A percentile compares a stretch with the other conserved stretches of the same genome.
Evolutionary conservation across 2,113 vertebrate genomes (phyloP).

Genomic region (Chrysochloris asiatica): DNA sequence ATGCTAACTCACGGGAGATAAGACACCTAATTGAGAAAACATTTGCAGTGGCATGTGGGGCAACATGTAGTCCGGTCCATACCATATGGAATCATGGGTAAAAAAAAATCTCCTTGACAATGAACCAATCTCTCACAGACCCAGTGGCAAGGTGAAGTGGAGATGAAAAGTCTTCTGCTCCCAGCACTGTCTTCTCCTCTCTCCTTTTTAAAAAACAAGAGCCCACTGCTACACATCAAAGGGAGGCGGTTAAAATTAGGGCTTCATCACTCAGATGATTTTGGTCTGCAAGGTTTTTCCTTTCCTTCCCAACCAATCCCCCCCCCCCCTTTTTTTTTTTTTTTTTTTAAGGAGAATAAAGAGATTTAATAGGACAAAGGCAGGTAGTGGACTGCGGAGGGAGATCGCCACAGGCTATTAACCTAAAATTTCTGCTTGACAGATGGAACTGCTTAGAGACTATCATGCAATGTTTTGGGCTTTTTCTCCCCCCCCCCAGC

Average conservation of each 20-base stretch:
- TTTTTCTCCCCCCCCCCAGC: constrained; percentile 68
- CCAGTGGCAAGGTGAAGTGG: constrained; percentile 99
- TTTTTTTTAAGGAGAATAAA: constrained; percentile 89
- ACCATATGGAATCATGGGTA: constrained; percentile 99
- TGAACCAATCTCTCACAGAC: constrained; percentile 99
- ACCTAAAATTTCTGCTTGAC: constrained; percentile 96
- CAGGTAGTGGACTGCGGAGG: constrained; percentile 94
- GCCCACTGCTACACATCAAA: constrained; percentile 94
- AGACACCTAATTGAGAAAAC: constrained; percentile 99
- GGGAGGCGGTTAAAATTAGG: constrained; percentile 93
- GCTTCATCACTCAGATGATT: constrained; percentile 91
- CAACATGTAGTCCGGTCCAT: constrained; percentile 97
- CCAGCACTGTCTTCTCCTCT: constrained; percentile 87
- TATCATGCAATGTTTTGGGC: constrained; percentile 97
- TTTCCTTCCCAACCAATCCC: constrained; percentile 78
- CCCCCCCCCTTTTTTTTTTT: constrained; percentile 43
- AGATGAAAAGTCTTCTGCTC: constrained; percentile 94
- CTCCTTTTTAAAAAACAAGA: constrained; percentile 85
- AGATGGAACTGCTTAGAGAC: constrained; percentile 99
- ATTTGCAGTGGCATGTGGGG: constrained; percentile 99
- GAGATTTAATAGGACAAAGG: constrained; percentile 96
- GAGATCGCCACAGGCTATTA: constrained; percentile 95
- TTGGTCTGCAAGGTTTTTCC: constrained; percentile 88
- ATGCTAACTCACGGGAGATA: constrained; percentile 97
- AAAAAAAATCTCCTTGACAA: constrained; percentile 96